Evolutionary conservation across 2,888 invertebrate species (phyloP).

Genomic region (Nipponacmea schrenckii): DNA sequence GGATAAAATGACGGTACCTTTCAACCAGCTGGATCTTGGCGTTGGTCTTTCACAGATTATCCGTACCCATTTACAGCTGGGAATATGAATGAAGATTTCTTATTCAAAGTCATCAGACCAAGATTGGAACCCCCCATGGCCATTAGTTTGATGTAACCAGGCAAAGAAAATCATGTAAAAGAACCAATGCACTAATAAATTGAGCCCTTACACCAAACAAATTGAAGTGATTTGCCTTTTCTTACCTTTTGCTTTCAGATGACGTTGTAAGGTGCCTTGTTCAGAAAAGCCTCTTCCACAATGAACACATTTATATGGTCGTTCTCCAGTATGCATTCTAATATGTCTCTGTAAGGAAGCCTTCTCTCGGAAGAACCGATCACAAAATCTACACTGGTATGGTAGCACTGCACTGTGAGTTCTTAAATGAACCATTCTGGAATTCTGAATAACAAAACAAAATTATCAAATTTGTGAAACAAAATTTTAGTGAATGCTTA

Average conservation of each 20-base stretch:
- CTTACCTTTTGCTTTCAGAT: constrained; percentile 65
- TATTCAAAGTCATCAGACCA: too few relatives aligned
- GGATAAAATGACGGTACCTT: too few relatives aligned
- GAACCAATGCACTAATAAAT: too few relatives aligned
- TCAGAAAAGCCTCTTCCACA: constrained; percentile 62
- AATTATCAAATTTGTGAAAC: not conserved
- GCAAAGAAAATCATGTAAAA: too few relatives aligned
- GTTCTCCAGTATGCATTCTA: constrained; percentile 63
- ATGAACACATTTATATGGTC: constrained; percentile 57
- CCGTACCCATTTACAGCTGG: too few relatives aligned
- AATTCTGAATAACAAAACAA: constrained; percentile 57
- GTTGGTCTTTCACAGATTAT: too few relatives aligned
- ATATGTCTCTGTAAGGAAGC: constrained; percentile 62
- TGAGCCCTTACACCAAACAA: too few relatives aligned
- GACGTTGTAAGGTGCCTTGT: constrained; percentile 64
- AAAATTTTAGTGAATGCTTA: not conserved
- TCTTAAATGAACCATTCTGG: constrained; percentile 62
- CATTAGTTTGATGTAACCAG: too few relatives aligned
- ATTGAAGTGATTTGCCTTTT: too few relatives aligned
- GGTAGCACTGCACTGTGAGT: constrained; percentile 60
- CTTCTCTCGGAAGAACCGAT: constrained; percentile 61
- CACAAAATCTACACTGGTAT: constrained; percentile 59
- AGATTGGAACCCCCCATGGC: too few relatives aligned
- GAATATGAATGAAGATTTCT: too few relatives aligned
- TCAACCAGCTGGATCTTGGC: too few relatives aligned